phyloP scores from a whole-genome alignment of 2,888 invertebrate genomes.

The Diplazon laetatorius region DNA sequence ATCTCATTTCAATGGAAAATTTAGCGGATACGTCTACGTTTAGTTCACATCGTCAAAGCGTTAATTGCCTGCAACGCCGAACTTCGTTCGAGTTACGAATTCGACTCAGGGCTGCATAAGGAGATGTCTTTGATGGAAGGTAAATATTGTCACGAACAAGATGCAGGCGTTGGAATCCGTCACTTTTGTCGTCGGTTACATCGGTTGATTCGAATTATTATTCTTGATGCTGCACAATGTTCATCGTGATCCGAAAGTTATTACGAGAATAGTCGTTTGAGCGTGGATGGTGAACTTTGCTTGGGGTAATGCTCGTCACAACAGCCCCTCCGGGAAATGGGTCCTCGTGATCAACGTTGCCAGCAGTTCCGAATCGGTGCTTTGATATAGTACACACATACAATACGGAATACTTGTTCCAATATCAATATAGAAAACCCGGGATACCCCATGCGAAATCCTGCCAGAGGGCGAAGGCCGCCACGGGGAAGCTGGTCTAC shows the following conservation, averaged over 20 bases:
- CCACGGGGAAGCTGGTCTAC: conserved; percentile 35
- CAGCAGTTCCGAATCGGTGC: conserved; percentile 50
- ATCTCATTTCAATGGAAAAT: conserved; percentile 40
- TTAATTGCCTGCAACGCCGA: conserved; percentile 52
- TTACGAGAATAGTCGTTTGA: conserved; percentile 31
- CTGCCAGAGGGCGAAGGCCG: conserved; percentile 47
- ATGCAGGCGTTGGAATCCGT: too few species aligned
- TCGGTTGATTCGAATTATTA: not conserved
- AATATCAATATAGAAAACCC: conserved; percentile 76
- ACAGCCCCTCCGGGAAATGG: conserved; percentile 53
- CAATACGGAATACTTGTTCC: conserved; percentile 52
- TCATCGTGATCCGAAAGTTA: conserved; percentile 4
- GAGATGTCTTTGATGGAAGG: conserved; percentile 16
- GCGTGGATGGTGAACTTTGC: conserved; percentile 38
- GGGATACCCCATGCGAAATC: conserved; percentile 58
- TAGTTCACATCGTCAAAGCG: conserved; percentile 40
- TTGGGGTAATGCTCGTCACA: conserved; percentile 33
- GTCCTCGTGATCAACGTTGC: conserved; percentile 55
- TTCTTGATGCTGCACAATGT: not conserved
- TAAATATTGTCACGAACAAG: not conserved
- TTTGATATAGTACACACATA: conserved; percentile 59
- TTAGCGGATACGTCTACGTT: conserved; percentile 53
- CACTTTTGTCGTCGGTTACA: not conserved
- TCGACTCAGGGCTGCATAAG: conserved; percentile 11
- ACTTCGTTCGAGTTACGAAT: conserved; percentile 41